Evolutionary conservation across 2,888 invertebrate genomes (phyloP), one percentile per base, ranked within the genome.

Genomic region (Callyntrura guangdongensis): DNA sequence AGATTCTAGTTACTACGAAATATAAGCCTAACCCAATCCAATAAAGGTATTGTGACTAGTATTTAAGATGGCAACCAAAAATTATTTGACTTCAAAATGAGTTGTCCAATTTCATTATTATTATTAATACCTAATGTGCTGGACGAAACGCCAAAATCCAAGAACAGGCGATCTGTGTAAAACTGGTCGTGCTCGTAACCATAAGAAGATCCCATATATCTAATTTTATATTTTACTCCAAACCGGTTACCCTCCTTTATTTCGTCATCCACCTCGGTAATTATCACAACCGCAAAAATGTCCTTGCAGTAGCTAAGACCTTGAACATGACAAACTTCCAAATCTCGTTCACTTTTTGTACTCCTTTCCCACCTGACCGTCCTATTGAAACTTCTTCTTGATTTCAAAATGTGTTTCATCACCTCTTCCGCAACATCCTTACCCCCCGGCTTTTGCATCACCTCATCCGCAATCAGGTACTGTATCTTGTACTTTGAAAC

Each of bases 221-320:
- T 9, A n/a, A 77, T 77, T 53, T 77, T 77, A n/a, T 77, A 77
- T 14, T 56, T 53, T 0, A 77, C 22, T n/a, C 0, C 3, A 77
- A 77, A 22, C 17, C 22, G 9, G 9, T 77, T 22, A 14, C 17
- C 53, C 11, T 53, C 12, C 25, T 77, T 0, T 0, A 77, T 14
- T 2, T 14, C n/a, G n/a, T 77, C 77, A 6, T 14, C 22, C 11
- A 77, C 8, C 0, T 77, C 4, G 3, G 53, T 53, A 0, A 77
- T 53, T 0, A 77, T 8, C 1, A 77, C 53, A 0, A n/a, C 53
- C 11, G 53, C 77, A 25, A 17, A 49, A 2, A 53, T 36, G 0
- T 47, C 36, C 8, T 17, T 14, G 11, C 72, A 77, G 14, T 9
- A 0, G 22, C 4, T 0, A 0, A 6, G 53, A 0, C 20, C 4